These are phyloP conservation scores for Biston stratarius DNA, from an alignment of 2,888 invertebrate species.

Conservation along the genomic window DNA sequence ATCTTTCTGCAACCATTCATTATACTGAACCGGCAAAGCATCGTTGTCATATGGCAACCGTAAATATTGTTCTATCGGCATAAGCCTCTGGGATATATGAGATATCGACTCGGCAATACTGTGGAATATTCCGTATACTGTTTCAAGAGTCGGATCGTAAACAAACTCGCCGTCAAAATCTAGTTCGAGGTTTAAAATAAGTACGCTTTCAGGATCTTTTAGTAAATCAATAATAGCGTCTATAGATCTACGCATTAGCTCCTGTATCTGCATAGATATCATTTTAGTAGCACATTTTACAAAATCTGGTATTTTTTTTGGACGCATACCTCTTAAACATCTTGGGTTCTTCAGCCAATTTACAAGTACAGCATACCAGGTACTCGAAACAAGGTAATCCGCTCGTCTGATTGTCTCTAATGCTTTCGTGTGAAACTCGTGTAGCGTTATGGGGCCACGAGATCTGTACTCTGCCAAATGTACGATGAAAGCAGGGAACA, in stretches of 20 bases:
- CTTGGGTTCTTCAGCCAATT: conserved; percentile 82
- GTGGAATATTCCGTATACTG: conserved; percentile 86
- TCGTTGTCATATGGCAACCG: conserved; percentile 73
- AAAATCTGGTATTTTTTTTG: conserved; percentile 71
- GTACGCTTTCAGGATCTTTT: conserved; percentile 82
- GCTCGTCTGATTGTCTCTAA: conserved; percentile 75
- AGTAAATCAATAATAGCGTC: conserved; percentile 87
- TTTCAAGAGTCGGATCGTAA: conserved; percentile 86
- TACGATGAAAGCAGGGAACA: conserved; percentile 85
- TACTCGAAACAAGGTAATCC: conserved; percentile 77
- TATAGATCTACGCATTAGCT: conserved; percentile 89
- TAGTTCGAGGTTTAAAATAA: conserved; percentile 87
- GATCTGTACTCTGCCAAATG: conserved; percentile 79
- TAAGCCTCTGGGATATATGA: conserved; percentile 85
- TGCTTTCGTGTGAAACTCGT: conserved; percentile 65
- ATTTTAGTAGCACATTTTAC: conserved; percentile 78
- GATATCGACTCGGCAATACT: conserved; percentile 86
- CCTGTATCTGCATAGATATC: conserved; percentile 87
- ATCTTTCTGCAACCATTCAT: conserved; percentile 84
- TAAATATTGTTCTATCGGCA: conserved; percentile 85
- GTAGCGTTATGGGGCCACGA: conserved; percentile 71
- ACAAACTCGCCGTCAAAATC: conserved; percentile 84
- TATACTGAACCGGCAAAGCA: conserved; percentile 86
- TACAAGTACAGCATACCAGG: conserved; percentile 76
- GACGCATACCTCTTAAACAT: conserved; percentile 73